Evolutionary conservation across 2,797 vertebrate genomes (phyloP).

Genomic region (Glyptemys insculpta): DNA sequence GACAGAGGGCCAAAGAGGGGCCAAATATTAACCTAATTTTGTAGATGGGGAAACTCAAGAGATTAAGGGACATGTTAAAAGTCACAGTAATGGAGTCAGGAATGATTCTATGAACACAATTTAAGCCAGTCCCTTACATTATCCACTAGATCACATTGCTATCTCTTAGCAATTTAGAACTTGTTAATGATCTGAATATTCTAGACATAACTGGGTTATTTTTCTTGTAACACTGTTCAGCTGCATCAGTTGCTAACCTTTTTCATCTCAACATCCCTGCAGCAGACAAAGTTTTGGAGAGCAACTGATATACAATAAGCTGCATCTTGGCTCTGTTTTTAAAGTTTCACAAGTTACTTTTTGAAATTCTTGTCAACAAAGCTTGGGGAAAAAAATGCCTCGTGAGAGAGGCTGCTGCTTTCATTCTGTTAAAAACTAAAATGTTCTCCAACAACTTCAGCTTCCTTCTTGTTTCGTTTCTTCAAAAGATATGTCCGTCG

Average conservation of each 20-base stretch:
- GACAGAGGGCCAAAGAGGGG: accelerated
- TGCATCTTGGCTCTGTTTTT: background rate
- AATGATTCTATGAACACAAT: background rate
- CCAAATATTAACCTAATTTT: background rate
- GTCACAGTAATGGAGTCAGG: background rate
- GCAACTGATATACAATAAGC: background rate
- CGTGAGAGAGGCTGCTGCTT: background rate
- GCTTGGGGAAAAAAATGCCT: background rate
- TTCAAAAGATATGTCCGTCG: background rate
- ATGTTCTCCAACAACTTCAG: background rate
- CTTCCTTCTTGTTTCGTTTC: background rate
- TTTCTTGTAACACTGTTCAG: background rate
- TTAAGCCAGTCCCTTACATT: background rate
- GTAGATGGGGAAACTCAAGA: background rate
- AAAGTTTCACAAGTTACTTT: background rate
- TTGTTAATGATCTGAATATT: background rate
- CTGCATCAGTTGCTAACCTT: background rate
- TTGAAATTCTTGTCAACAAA: background rate
- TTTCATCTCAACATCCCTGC: background rate
- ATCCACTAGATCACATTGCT: background rate
- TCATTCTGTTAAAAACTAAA: background rate
- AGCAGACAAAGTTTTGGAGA: background rate
- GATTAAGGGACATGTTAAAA: background rate
- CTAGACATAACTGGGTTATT: background rate
- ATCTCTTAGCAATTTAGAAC: background rate